phyloP scores from a whole-genome alignment of 1,140 invertebrate genomes.

The Zaprionus ornatus region DNA sequence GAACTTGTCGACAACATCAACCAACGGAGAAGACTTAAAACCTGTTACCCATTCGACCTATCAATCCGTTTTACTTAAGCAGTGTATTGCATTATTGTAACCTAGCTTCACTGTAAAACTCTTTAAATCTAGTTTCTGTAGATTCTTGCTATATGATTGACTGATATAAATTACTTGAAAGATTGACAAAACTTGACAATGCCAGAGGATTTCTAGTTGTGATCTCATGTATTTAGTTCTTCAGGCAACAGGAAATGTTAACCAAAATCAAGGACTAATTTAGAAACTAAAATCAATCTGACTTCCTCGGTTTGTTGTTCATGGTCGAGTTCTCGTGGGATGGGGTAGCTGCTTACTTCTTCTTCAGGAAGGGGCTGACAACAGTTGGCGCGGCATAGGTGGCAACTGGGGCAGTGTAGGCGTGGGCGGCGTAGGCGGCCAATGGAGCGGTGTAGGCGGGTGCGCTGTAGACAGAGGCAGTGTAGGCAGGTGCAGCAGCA shows the following conservation, averaged over 20 bases:
- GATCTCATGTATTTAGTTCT: neutral
- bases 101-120: no score
- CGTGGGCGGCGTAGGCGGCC: conserved; percentile 49
- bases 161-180: no score
- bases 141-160: no score
- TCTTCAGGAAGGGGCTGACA: conserved; percentile 72
- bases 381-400: conserved; percentile 66
- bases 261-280: neutral
- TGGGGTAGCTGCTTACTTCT: conserved; percentile 54
- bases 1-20: no score
- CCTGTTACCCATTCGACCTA: no score
- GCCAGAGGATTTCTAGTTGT: neutral
- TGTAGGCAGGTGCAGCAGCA: conserved; percentile 61
- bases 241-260: neutral
- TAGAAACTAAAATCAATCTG: neutral
- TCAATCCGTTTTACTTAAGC: no score
- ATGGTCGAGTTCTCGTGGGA: conserved; percentile 2
- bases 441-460: conserved; percentile 55
- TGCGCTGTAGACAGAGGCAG: conserved; percentile 61
- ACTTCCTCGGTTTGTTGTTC: conserved; percentile 46
- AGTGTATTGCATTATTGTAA: no score
- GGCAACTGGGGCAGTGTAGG: conserved; percentile 58
- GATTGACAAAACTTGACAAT: no score
- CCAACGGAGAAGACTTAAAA: no score
- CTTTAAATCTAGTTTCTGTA: no score